These are phyloP conservation scores for Wiebesia pumilae DNA, from an alignment of 1,140 invertebrate genomes.

Conservation along the genomic window DNA sequence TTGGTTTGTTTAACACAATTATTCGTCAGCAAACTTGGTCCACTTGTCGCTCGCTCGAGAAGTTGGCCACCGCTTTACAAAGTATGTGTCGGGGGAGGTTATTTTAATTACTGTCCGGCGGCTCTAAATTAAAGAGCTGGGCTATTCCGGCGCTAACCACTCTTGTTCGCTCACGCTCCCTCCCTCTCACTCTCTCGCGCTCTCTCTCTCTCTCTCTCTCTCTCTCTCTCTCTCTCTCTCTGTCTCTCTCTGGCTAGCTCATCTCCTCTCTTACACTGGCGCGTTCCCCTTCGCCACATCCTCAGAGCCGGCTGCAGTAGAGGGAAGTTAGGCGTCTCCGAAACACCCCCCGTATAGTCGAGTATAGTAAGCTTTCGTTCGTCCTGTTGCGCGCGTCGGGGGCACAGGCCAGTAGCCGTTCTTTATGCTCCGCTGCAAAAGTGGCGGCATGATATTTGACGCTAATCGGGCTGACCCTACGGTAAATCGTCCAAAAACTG, in stretches of 20 bases:
- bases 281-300: background rate
- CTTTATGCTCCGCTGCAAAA: conserved; percentile 43
- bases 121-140: conserved; percentile 72
- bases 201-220: conserved; percentile 51
- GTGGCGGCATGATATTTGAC: conserved; percentile 65
- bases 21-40: conserved; percentile 60
- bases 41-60: conserved; percentile 44
- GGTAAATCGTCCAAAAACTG: conserved; percentile 68
- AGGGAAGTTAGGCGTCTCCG: background rate
- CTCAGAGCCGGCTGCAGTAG: background rate
- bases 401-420: background rate
- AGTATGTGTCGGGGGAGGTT: conserved; percentile 71
- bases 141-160: conserved; percentile 64
- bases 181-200: conserved; percentile 49
- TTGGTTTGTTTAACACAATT: conserved; percentile 45
- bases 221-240: conserved; percentile 28
- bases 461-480: conserved; percentile 65
- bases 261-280: too few relatives aligned
- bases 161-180: conserved; percentile 32
- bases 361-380: background rate
- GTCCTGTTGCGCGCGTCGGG: background rate
- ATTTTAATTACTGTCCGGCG: conserved; percentile 76
- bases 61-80: conserved; percentile 53
- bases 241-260: background rate
- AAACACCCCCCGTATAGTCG: conserved; percentile 6